Conservation (phyloP, 2,888 invertebrate genomes). For the Lochmaea capreae region DNA sequence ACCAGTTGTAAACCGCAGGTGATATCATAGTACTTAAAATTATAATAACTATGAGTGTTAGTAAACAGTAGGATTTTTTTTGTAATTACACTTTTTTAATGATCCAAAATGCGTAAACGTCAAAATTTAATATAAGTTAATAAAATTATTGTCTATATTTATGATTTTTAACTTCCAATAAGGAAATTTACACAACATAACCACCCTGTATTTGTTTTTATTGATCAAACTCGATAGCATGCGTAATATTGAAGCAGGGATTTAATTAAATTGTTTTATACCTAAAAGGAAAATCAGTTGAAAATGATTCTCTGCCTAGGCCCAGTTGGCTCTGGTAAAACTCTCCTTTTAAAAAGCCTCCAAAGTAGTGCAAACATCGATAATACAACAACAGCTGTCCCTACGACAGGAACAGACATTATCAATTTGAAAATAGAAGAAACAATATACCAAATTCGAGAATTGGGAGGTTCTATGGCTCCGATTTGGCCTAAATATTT, state of each 20-base stretch:
- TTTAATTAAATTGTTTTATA: no score
- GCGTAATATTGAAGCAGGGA: neutral
- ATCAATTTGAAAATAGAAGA: constrained; percentile 70
- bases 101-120: no score
- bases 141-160: no score
- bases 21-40: neutral
- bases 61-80: neutral
- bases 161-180: no score
- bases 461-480: constrained; percentile 82
- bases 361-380: constrained; percentile 79
- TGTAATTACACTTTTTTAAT: no score
- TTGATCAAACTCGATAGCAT: neutral
- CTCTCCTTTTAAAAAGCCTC: constrained; percentile 79
- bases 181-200: neutral
- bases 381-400: constrained; percentile 81
- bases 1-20: neutral
- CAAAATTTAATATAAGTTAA: no score
- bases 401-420: constrained; percentile 84
- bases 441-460: constrained; percentile 67
- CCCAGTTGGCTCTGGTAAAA: constrained; percentile 85
- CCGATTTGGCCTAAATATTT: constrained; percentile 85
- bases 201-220: neutral
- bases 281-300: no score
- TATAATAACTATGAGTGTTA: neutral
- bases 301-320: constrained; percentile 75